Conservation (phyloP, 2,888 invertebrate genomes). For the Artemia sinica region DNA sequence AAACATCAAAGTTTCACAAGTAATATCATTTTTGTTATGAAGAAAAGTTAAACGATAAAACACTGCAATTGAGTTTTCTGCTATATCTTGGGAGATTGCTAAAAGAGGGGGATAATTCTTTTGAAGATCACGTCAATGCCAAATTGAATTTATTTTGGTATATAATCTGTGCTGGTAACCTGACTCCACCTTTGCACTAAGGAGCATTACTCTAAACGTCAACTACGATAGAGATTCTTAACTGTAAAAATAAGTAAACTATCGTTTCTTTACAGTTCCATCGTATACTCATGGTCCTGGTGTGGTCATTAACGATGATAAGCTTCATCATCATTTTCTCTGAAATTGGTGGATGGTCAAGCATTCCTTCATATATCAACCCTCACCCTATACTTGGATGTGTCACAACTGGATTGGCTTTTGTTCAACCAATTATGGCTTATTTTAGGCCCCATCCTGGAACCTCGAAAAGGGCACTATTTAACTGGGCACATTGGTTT, state of each 20-base stretch:
- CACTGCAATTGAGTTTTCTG: too few species aligned
- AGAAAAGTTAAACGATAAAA: too few species aligned
- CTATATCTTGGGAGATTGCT: too few species aligned
- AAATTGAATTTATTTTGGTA: too few species aligned
- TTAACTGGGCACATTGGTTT: slow-evolving; percentile 84
- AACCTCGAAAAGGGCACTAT: slow-evolving; percentile 54
- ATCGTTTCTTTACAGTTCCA: slow-evolving; percentile 48
- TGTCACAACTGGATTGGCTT: slow-evolving; percentile 56
- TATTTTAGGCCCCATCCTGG: slow-evolving; percentile 69
- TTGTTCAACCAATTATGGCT: slow-evolving; percentile 72
- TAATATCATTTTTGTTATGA: too few species aligned
- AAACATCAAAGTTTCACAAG: too few species aligned
- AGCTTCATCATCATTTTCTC: slow-evolving; percentile 66
- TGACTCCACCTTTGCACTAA: too few species aligned
- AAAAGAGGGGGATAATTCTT: too few species aligned
- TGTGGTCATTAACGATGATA: slow-evolving; percentile 57
- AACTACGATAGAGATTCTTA: too few species aligned
- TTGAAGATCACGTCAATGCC: too few species aligned
- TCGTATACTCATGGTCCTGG: slow-evolving; percentile 60
- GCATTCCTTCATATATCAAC: slow-evolving; percentile 41
- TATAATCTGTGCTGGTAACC: too few species aligned
- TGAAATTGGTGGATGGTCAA: slow-evolving; percentile 52
- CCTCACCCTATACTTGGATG: slow-evolving; percentile 68
- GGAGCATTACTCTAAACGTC: too few species aligned
- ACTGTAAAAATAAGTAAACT: not conserved